phyloP scores from a whole-genome alignment of 1,140 invertebrate species.

The Drosophila repleta region DNA sequence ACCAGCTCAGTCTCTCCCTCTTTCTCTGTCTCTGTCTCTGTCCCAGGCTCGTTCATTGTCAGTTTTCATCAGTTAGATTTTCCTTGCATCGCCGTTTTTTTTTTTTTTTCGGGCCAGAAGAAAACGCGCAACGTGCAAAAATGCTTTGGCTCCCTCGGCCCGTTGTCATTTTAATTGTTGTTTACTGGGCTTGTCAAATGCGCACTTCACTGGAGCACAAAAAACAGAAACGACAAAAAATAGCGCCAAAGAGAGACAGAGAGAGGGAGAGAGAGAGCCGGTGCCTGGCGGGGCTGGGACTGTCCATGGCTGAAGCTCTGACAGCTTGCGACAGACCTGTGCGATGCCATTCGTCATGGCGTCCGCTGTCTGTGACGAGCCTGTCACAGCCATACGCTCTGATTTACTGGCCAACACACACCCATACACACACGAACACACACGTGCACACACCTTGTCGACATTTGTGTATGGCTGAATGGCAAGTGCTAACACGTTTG shows the following conservation, averaged over 20 bases:
- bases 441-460: conserved; percentile 1
- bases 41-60: conserved; percentile 37
- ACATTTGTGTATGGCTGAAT: conserved; percentile 6
- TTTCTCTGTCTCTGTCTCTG: neutral
- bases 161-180: conserved; percentile 82
- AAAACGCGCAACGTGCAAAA: conserved; percentile 63
- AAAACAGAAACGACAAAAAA: neutral
- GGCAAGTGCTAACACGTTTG: conserved; percentile 17
- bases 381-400: conserved; percentile 76
- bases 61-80: conserved; percentile 72
- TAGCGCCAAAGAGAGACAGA: too few species aligned
- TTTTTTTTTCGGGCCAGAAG: neutral
- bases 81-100: neutral
- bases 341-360: conserved; percentile 66
- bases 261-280: too few species aligned
- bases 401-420: conserved; percentile 69
- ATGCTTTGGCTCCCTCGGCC: conserved; percentile 41
- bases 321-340: conserved; percentile 34
- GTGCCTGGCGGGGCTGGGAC: conserved; percentile 17
- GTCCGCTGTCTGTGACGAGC: conserved; percentile 73
- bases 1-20: neutral
- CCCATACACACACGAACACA: conserved; percentile 18
- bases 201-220: conserved; percentile 48
- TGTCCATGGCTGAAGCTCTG: neutral
- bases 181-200: conserved; percentile 80